Evolutionary conservation across 2,113 vertebrate genomes (phyloP).

Genomic region (Esox niger): DNA sequence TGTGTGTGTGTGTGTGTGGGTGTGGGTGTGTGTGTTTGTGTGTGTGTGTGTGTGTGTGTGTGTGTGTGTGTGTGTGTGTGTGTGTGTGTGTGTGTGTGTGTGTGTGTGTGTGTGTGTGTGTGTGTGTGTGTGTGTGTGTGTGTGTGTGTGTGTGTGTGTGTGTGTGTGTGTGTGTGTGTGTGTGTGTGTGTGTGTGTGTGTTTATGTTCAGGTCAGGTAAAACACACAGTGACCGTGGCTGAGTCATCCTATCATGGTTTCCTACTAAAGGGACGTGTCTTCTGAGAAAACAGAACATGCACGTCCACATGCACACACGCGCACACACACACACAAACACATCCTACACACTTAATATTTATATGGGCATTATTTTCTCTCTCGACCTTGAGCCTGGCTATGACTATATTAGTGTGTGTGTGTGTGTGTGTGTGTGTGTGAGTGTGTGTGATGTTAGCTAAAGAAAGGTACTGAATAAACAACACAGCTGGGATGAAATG

Average conservation of each 20-base stretch:
- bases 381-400: no score
- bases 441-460: constrained; percentile 4
- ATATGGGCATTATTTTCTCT: neutral
- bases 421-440: constrained; percentile 19
- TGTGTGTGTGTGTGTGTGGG: no score
- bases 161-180: constrained; percentile 1
- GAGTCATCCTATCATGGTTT: no score
- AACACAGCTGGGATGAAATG: constrained; percentile 1
- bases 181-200: constrained; percentile 12
- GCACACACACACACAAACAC: no score
- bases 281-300: no score
- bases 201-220: neutral
- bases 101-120: constrained; percentile 2
- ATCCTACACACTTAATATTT: neutral
- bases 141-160: constrained; percentile 13
- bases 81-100: neutral
- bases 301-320: no score
- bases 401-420: neutral
- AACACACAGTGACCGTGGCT: no score
- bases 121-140: constrained; percentile 23
- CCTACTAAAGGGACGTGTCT: no score
- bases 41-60: no score
- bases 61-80: neutral
- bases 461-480: neutral
- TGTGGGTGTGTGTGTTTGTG: no score